phyloP scores from a whole-genome alignment of 1,140 invertebrate genomes.

The Epicauta chinensis region DNA sequence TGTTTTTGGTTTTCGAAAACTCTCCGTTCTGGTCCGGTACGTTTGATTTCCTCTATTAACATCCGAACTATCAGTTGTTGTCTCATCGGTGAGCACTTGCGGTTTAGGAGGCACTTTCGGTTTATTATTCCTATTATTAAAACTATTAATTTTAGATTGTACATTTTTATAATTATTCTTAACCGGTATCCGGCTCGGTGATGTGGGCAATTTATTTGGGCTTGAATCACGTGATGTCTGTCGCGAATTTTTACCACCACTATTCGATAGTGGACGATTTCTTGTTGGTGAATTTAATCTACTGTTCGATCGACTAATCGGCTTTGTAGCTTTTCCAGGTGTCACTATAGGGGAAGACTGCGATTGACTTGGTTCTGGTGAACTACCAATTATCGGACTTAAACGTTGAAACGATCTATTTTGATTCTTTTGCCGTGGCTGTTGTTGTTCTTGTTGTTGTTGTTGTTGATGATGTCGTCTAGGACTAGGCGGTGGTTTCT shows the following conservation, averaged over 20 bases:
- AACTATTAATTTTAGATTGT: constrained; percentile 39
- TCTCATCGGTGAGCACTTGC: constrained; percentile 19
- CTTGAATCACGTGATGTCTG: constrained; percentile 30
- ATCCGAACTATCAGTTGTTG: not conserved
- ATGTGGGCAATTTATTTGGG: constrained; percentile 24
- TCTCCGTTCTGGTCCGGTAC: constrained; percentile 22
- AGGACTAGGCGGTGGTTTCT: constrained; percentile 29
- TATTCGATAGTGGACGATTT: not conserved
- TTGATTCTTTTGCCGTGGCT: not conserved
- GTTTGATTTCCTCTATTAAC: not conserved
- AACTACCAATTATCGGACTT: constrained; percentile 39
- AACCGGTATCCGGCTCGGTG: constrained; percentile 29
- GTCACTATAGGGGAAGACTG: constrained; percentile 40
- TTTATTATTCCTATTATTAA: constrained; percentile 33
- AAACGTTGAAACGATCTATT: constrained; percentile 31
- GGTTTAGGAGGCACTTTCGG: constrained; percentile 36
- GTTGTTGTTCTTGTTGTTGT: constrained; percentile 9
- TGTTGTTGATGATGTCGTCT: not conserved
- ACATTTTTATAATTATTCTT: constrained; percentile 35
- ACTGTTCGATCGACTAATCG: constrained; percentile 33
- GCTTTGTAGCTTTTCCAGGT: constrained; percentile 11
- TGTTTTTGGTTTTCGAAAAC: constrained; percentile 22
- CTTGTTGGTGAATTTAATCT: constrained; percentile 30
- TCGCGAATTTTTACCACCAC: not conserved
- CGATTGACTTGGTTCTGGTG: constrained; percentile 39